Evolutionary conservation across 2,113 vertebrate genomes (phyloP).

Genomic region (Aptenodytes patagonicus): DNA sequence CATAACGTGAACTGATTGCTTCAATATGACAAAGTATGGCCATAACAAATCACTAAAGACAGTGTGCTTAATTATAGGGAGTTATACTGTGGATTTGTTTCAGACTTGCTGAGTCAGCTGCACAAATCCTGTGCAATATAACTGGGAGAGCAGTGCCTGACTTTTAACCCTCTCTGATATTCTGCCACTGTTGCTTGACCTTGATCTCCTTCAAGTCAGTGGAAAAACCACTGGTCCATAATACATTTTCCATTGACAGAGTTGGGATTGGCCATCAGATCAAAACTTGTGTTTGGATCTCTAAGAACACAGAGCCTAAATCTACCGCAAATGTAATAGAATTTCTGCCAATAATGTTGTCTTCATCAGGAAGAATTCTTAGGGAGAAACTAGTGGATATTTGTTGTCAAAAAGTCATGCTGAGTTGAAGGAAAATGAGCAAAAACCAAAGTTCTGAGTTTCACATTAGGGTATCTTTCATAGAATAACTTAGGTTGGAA

Average conservation of each 20-base stretch:
- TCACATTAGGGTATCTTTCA: neutral
- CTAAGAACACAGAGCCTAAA: neutral
- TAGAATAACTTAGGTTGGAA: neutral
- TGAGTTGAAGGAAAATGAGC: neutral
- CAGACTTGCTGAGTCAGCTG: neutral
- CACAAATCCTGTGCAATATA: rapidly evolving
- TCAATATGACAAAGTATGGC: neutral
- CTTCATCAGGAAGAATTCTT: neutral
- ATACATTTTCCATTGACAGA: neutral
- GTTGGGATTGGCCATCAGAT: neutral
- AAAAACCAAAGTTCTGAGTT: neutral
- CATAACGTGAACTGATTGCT: neutral
- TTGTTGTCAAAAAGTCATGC: neutral
- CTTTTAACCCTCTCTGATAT: neutral
- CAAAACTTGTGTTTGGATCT: neutral
- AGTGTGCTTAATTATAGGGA: neutral
- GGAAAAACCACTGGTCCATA: neutral
- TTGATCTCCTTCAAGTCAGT: neutral
- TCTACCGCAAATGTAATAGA: neutral
- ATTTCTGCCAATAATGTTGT: neutral
- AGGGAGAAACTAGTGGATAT: neutral
- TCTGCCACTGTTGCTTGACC: neutral
- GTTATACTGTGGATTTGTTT: neutral
- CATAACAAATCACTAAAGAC: neutral
- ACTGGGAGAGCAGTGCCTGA: neutral